Evolutionary conservation across 2,888 invertebrate genomes (phyloP).

Genomic region (Diarsia brunnea): DNA sequence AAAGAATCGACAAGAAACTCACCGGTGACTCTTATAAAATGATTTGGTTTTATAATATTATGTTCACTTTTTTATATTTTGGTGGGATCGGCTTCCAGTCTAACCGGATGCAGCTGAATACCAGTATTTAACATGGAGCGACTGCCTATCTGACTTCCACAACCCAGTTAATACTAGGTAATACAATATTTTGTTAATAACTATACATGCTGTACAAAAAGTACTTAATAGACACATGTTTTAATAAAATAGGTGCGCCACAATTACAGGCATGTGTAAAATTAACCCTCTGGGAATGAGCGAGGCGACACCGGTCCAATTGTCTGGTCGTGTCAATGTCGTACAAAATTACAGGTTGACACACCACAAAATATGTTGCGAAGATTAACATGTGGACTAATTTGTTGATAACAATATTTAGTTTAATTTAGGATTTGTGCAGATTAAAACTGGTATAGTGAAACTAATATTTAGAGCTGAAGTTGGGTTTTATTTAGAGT

Average conservation of each 20-base stretch:
- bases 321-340: slow-evolving; percentile 46
- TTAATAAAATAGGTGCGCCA: slow-evolving; percentile 29
- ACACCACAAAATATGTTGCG: slow-evolving; percentile 35
- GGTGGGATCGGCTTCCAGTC: too few species aligned
- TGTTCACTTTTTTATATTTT: too few species aligned
- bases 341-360: slow-evolving; percentile 41
- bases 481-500: too few species aligned
- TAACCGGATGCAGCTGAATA: too few species aligned
- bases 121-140: too few species aligned
- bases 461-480: background rate
- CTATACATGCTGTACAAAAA: background rate
- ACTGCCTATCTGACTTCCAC: too few species aligned
- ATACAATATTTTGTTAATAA: background rate
- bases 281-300: slow-evolving; percentile 39
- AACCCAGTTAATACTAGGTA: too few species aligned
- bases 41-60: too few species aligned
- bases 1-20: too few species aligned
- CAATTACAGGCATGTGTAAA: slow-evolving; percentile 46
- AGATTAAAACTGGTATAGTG: background rate
- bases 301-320: slow-evolving; percentile 39
- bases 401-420: slow-evolving; percentile 38
- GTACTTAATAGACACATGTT: slow-evolving; percentile 5
- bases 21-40: too few species aligned
- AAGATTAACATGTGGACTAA: slow-evolving; percentile 27
- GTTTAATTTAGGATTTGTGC: slow-evolving; percentile 11